These are phyloP conservation scores for Panthera uncia DNA, from an alignment of 2,113 vertebrate genomes.

Conservation along the genomic window DNA sequence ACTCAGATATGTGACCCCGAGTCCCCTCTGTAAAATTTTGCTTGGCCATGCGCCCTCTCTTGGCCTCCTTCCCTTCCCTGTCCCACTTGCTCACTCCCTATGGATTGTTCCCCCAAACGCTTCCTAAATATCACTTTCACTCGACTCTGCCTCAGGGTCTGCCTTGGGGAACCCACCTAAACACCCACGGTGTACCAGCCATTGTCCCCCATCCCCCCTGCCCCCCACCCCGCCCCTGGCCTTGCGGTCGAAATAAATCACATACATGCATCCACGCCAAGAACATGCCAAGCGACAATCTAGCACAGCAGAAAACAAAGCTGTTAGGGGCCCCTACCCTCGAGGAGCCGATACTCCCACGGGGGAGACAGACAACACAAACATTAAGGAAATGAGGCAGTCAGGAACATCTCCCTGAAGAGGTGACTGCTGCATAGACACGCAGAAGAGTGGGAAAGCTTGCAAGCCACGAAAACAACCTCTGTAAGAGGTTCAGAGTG, in stretches of 20 bases:
- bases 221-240: too few relatives aligned
- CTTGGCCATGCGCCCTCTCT: not conserved
- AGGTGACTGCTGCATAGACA: not conserved
- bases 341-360: not conserved
- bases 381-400: not conserved
- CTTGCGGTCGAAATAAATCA: not conserved
- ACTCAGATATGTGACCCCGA: not conserved
- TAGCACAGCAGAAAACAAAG: not conserved
- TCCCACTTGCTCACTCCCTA: too few relatives aligned
- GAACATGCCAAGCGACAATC: not conserved
- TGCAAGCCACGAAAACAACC: not conserved
- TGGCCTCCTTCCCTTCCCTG: not conserved
- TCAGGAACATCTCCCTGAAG: not conserved
- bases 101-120: not conserved
- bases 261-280: not conserved
- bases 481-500: not conserved
- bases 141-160: not conserved
- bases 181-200: not conserved
- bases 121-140: not conserved
- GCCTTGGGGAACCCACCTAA: not conserved
- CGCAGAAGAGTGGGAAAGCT: not conserved
- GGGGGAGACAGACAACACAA: not conserved
- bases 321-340: not conserved
- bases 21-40: not conserved
- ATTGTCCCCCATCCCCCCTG: rapidly evolving